These are phyloP conservation scores for Cydia amplana DNA, from an alignment of 1,140 invertebrate genomes.

Conservation along the genomic window DNA sequence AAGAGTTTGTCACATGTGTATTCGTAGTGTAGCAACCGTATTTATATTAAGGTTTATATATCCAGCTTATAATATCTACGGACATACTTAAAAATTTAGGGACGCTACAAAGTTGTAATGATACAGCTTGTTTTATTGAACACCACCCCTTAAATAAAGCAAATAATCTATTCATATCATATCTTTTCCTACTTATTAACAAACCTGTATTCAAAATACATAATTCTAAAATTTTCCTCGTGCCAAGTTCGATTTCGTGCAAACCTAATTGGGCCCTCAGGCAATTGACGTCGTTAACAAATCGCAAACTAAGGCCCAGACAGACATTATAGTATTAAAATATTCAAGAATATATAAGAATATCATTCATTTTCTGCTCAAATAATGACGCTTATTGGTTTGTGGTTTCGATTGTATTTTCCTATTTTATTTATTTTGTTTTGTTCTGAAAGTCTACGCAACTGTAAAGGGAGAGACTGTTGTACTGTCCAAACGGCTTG, in stretches of 20 bases:
- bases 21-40: too few relatives aligned
- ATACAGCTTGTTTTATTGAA: too few relatives aligned
- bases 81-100: too few relatives aligned
- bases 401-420: neutral
- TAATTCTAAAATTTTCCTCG: neutral
- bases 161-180: neutral
- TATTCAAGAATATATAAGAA: neutral
- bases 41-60: too few relatives aligned
- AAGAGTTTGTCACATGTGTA: neutral
- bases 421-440: too few relatives aligned
- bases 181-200: neutral
- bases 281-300: constrained; percentile 21
- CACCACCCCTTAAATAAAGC: neutral
- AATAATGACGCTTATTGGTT: neutral
- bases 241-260: neutral
- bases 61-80: too few relatives aligned
- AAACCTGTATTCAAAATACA: neutral
- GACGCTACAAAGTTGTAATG: too few relatives aligned
- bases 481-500: too few relatives aligned
- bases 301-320: neutral
- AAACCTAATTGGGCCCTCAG: constrained; percentile 5
- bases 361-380: neutral
- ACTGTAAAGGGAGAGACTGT: too few relatives aligned
- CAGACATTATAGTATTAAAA: neutral
- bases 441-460: too few relatives aligned